Evolutionary conservation across 2,797 vertebrate species (phyloP).

Genomic region (Nothura maculosa): DNA sequence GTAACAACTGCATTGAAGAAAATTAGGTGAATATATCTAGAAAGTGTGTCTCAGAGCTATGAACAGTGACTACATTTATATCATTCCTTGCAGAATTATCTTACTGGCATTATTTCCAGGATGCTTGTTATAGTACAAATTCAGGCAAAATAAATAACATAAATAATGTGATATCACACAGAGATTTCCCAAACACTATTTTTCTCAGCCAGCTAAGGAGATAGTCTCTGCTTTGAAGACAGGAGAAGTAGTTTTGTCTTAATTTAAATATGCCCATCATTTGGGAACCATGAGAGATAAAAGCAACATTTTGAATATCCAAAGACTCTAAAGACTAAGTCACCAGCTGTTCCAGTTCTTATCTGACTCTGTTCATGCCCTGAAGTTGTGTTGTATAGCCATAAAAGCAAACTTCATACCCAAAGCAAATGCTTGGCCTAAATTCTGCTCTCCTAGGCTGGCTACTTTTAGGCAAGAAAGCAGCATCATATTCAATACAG

Average conservation of each 20-base stretch:
- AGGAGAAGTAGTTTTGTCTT: not conserved
- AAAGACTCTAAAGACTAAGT: not conserved
- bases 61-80: not conserved
- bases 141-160: constrained; percentile 24
- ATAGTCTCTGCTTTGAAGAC: not conserved
- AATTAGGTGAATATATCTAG: not conserved
- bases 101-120: constrained; percentile 42
- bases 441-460: not conserved
- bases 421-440: not conserved
- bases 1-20: not conserved
- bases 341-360: not conserved
- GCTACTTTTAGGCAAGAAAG: not conserved
- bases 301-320: not conserved
- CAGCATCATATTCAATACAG: not conserved
- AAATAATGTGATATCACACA: not conserved
- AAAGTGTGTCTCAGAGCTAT: not conserved
- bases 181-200: constrained; percentile 5
- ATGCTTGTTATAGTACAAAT: constrained; percentile 18
- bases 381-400: not conserved
- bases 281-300: not conserved
- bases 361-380: not conserved
- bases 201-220: not conserved
- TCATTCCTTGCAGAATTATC: constrained; percentile 23
- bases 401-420: not conserved
- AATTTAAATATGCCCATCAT: not conserved